A percentile compares a stretch with the other conserved stretches of the same genome.
Conservation (phyloP, 2,797 vertebrate genomes). For the Melanotaenia maccullochi region DNA sequence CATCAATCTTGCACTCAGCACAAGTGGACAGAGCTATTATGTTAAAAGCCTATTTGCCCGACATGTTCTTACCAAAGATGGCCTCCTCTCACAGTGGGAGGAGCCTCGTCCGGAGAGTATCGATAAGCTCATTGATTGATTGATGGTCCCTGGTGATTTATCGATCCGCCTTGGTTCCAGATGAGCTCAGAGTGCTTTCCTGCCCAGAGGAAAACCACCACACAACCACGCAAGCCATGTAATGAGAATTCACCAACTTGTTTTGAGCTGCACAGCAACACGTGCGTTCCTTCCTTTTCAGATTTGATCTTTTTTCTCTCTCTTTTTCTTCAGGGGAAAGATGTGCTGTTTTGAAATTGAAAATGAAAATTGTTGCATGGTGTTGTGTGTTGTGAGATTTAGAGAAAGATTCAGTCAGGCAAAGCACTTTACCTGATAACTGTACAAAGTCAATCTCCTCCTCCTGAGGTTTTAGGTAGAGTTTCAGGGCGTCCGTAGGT, state of each 20-base stretch:
- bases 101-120: constrained; percentile 61
- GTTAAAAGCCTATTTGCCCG: constrained; percentile 78
- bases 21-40: constrained; percentile 72
- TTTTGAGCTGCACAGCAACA: constrained; percentile 35
- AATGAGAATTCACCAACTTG: constrained; percentile 64
- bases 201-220: constrained; percentile 58
- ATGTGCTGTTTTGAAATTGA: constrained; percentile 53
- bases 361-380: constrained; percentile 66
- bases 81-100: constrained; percentile 58
- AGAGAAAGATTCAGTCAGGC: constrained; percentile 61
- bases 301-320: constrained; percentile 28
- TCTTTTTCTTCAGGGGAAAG: not conserved
- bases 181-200: constrained; percentile 71
- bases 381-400: constrained; percentile 59
- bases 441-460: constrained; percentile 64
- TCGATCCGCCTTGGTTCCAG: constrained; percentile 69
- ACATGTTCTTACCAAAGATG: constrained; percentile 64
- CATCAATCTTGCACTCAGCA: constrained; percentile 73
- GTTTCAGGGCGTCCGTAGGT: constrained; percentile 67
- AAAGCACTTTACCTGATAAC: constrained; percentile 53
- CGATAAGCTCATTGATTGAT: constrained; percentile 77
- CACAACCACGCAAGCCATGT: constrained; percentile 43
- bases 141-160: constrained; percentile 70
- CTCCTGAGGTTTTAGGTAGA: constrained; percentile 57
- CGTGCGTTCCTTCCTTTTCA: not conserved